A percentile compares a stretch with the other conserved stretches of the same genome.
Conservation (phyloP, 2,888 invertebrate species). For the Eristalis intricaria region DNA sequence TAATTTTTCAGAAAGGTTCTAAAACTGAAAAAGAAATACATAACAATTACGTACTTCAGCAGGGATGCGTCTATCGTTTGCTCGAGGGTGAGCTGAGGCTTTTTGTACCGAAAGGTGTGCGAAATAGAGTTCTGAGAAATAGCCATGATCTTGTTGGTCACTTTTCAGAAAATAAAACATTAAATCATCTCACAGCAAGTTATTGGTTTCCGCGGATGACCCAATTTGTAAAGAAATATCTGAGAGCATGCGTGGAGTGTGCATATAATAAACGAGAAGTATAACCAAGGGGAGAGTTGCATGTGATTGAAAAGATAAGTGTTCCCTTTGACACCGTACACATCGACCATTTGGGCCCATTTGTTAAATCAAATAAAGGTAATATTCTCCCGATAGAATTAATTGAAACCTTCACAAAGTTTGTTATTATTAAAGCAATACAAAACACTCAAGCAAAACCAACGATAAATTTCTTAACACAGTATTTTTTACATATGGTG, state of each 20-base stretch:
- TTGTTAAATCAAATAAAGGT: slow-evolving; percentile 14
- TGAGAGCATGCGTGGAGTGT: no score
- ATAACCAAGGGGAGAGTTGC: no score
- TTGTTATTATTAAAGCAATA: no score
- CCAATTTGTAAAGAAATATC: no score
- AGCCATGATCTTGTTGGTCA: slow-evolving; percentile 6
- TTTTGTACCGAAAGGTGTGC: no score
- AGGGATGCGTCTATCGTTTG: background rate
- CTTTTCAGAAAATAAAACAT: slow-evolving; percentile 29
- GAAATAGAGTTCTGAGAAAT: no score
- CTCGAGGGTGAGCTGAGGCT: background rate
- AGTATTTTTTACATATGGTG: slow-evolving; percentile 13
- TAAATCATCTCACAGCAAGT: slow-evolving; percentile 1
- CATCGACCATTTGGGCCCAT: slow-evolving; percentile 16
- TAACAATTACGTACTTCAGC: background rate
- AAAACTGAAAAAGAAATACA: background rate
- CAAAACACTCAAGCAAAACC: slow-evolving; percentile 30
- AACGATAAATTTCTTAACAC: slow-evolving; percentile 15
- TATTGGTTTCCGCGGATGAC: no score
- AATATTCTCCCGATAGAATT: slow-evolving; percentile 7
- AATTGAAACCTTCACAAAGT: slow-evolving; percentile 29
- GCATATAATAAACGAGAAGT: no score
- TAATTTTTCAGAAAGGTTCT: slow-evolving; percentile 8
- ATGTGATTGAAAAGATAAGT: no score
- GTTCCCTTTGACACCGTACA: no score